Evolutionary conservation across 2,113 vertebrate species (phyloP).

Genomic region (Cacatua alba): DNA sequence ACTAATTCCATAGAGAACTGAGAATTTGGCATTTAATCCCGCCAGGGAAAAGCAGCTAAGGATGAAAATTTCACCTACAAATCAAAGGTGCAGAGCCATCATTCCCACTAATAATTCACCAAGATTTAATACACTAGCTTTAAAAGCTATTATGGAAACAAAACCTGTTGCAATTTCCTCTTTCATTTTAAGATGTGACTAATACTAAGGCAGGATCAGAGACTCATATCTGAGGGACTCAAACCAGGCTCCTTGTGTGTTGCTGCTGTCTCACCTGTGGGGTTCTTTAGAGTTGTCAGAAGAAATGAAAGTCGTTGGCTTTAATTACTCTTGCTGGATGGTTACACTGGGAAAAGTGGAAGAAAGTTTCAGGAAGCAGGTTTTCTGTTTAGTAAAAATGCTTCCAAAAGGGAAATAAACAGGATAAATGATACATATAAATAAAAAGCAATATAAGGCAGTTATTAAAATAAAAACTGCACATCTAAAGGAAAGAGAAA

Average conservation of each 20-base stretch:
- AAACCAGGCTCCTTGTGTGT: background rate
- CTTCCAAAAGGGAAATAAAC: background rate
- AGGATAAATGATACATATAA: background rate
- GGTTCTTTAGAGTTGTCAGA: conserved; percentile 4
- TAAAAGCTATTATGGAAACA: conserved; percentile 47
- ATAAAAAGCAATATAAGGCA: background rate
- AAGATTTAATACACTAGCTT: conserved; percentile 47
- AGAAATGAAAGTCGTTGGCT: conserved; percentile 2
- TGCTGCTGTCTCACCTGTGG: background rate
- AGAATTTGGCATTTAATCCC: conserved; percentile 42
- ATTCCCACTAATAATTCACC: conserved; percentile 50
- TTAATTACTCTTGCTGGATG: conserved; percentile 6
- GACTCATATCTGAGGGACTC: conserved; percentile 1
- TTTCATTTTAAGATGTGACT: conserved; percentile 47
- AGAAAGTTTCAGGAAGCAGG: background rate
- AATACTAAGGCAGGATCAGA: conserved; percentile 55
- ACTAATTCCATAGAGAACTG: conserved; percentile 31
- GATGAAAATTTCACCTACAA: conserved; percentile 60
- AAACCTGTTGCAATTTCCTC: conserved; percentile 48
- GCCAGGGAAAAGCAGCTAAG: conserved; percentile 26
- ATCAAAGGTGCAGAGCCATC: conserved; percentile 52
- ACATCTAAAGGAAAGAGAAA: background rate
- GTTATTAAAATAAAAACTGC: background rate
- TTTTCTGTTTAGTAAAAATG: background rate
- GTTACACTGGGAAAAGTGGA: background rate